Conservation (phyloP, 2,888 invertebrate species). For the Orthosia gracilis region DNA sequence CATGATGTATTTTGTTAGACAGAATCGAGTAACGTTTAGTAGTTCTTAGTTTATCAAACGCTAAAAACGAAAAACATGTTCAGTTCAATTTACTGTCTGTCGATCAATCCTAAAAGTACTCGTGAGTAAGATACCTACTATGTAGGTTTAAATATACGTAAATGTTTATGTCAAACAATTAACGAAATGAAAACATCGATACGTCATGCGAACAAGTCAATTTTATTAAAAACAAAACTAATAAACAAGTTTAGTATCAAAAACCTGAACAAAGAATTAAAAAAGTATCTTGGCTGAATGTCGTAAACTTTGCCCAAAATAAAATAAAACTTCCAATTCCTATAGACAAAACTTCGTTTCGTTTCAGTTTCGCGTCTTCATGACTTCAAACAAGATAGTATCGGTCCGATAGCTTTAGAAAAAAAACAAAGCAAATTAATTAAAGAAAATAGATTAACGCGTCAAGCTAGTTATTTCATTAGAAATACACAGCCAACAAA, state of each 20-base stretch:
- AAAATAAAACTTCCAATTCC: conserved; percentile 46
- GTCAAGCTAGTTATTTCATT: conserved; percentile 30
- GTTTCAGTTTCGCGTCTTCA: not conserved
- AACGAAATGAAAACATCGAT: conserved; percentile 6
- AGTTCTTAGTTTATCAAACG: not conserved
- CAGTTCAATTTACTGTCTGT: not conserved
- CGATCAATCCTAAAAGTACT: not conserved
- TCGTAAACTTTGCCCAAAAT: conserved; percentile 25
- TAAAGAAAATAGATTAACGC: conserved; percentile 29
- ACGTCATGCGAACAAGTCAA: not conserved
- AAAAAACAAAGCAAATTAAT: conserved; percentile 39
- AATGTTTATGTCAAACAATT: not conserved
- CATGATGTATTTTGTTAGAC: not conserved
- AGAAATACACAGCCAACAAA: conserved; percentile 35
- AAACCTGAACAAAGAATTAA: not conserved
- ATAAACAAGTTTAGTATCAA: not conserved
- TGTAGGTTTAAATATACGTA: not conserved
- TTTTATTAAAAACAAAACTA: not conserved
- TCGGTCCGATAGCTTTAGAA: conserved; percentile 3
- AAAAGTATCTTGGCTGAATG: conserved; percentile 32
- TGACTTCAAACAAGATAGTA: conserved; percentile 1
- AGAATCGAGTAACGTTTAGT: not conserved
- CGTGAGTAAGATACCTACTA: not conserved
- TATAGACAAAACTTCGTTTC: conserved; percentile 22
- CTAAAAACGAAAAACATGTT: not conserved